Percentiles rank a stretch among this genome's conserved stretches.
Conservation (phyloP, 2,888 invertebrate species). For the Tortricodes alternella region DNA sequence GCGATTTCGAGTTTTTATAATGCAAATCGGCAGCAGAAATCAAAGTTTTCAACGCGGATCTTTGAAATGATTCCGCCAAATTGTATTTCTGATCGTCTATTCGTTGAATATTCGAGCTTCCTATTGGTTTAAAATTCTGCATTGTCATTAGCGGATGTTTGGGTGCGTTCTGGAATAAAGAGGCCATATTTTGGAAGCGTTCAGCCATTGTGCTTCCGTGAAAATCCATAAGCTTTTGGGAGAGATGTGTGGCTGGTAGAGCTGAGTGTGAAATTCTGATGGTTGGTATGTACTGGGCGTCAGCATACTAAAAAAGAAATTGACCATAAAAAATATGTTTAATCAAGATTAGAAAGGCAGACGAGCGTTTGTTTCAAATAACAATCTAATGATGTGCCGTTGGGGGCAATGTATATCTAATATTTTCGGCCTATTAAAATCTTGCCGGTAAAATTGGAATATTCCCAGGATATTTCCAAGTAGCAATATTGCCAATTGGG, state of each 20-base stretch:
- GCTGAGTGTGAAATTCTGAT: background rate
- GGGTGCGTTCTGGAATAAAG: background rate
- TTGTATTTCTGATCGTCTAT: background rate
- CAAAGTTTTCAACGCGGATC: slow-evolving; percentile 1
- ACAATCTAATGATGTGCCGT: too few species aligned
- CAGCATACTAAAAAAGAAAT: background rate
- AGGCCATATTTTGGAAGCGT: background rate
- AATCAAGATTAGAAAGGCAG: too few species aligned
- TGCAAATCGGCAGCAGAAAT: background rate
- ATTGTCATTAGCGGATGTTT: background rate
- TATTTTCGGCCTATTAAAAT: too few species aligned
- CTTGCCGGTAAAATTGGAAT: too few species aligned
- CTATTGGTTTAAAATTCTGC: background rate
- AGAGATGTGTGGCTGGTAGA: background rate
- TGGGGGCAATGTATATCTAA: too few species aligned
- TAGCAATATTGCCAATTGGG: too few species aligned
- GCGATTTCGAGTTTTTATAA: background rate
- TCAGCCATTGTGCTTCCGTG: background rate
- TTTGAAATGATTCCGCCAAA: background rate
- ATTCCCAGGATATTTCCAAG: too few species aligned
- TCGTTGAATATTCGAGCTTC: background rate
- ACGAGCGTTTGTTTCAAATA: too few species aligned
- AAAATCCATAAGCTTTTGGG: background rate
- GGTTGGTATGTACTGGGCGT: background rate
- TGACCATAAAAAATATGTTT: background rate